Evolutionary conservation across 2,797 vertebrate genomes (phyloP).

Genomic region (Crenuchus spilurus): DNA sequence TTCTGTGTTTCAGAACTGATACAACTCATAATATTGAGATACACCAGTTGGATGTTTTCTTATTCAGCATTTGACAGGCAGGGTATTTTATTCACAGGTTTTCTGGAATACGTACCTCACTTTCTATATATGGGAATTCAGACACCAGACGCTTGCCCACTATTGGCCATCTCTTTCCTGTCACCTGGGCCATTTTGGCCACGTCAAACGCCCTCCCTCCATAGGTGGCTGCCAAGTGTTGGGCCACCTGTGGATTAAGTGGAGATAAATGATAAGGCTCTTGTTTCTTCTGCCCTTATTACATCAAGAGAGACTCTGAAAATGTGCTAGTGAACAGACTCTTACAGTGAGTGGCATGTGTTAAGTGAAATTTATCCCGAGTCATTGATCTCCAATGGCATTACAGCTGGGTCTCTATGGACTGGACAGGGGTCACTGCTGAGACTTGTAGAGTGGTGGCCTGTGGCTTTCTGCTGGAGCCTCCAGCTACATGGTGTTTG

Average conservation of each 20-base stretch:
- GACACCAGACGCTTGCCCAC: constrained; percentile 94
- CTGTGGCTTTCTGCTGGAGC: neutral
- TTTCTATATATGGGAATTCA: constrained; percentile 96
- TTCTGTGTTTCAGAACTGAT: no score
- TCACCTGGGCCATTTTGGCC: constrained; percentile 93
- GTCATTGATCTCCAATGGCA: neutral
- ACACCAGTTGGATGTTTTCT: no score
- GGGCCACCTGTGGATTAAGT: constrained; percentile 83
- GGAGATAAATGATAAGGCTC: constrained; percentile 21
- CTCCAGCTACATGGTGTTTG: neutral
- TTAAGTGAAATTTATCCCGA: neutral
- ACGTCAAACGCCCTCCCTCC: constrained; percentile 88
- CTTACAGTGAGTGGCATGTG: neutral
- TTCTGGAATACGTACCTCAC: constrained; percentile 81
- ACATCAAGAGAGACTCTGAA: neutral
- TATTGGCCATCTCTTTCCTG: constrained; percentile 93
- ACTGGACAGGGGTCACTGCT: no score
- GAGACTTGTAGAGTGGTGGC: neutral
- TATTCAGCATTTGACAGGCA: neutral
- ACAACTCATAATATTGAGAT: no score
- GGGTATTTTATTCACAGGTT: neutral
- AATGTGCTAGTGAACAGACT: neutral
- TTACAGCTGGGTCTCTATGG: neutral
- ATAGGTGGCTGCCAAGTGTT: constrained; percentile 88
- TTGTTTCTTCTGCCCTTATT: neutral